phyloP scores from a whole-genome alignment of 2,888 invertebrate species.

The Teinopalpus imperialis region DNA sequence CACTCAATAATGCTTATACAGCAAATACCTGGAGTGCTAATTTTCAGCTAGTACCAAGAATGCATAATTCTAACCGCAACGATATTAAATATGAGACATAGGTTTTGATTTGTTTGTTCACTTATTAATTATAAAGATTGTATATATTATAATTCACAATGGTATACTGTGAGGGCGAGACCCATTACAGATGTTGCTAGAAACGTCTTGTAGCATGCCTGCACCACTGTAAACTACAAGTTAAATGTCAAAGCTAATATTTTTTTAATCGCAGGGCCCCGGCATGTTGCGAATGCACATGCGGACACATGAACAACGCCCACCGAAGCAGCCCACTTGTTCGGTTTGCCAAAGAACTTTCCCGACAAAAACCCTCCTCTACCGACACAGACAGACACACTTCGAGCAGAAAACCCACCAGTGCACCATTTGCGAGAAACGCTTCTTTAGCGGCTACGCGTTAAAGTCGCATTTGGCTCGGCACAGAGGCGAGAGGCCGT shows the following conservation, averaged over 20 bases:
- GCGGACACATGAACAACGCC: slow-evolving; percentile 83
- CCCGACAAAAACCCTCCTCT: slow-evolving; percentile 82
- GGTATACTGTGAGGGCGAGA: too few species aligned
- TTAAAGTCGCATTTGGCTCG: slow-evolving; percentile 76
- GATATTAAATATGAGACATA: too few species aligned
- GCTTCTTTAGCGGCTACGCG: slow-evolving; percentile 76
- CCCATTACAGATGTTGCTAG: too few species aligned
- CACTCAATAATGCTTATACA: too few species aligned
- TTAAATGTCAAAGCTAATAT: neutral
- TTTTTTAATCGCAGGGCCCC: slow-evolving; percentile 66
- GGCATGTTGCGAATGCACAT: slow-evolving; percentile 86
- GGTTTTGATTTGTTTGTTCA: too few species aligned
- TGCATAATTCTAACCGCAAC: too few species aligned
- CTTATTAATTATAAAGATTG: too few species aligned
- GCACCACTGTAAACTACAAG: too few species aligned
- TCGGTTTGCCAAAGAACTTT: slow-evolving; percentile 83
- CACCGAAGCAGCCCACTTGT: slow-evolving; percentile 82
- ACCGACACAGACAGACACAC: slow-evolving; percentile 84
- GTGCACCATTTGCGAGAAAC: slow-evolving; percentile 74
- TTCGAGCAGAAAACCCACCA: slow-evolving; percentile 79
- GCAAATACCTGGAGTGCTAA: too few species aligned
- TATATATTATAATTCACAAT: too few species aligned
- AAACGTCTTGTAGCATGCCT: too few species aligned
- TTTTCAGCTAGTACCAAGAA: too few species aligned
- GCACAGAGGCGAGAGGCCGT: slow-evolving; percentile 75